These are phyloP conservation scores for Drosophila kikkawai DNA, from an alignment of 1,140 invertebrate genomes.

Conservation along the genomic window DNA sequence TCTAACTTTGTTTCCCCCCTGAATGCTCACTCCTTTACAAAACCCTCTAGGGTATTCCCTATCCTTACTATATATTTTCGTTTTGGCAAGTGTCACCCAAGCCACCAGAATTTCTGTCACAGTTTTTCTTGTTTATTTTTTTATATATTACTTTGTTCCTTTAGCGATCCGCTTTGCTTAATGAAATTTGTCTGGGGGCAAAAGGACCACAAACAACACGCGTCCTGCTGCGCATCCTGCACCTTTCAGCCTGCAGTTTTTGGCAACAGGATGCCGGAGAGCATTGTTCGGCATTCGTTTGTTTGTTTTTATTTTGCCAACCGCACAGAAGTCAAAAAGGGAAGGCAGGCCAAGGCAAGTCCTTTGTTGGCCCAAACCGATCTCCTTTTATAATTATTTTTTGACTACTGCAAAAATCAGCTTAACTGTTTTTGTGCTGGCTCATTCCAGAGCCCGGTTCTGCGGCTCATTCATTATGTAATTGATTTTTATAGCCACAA, in stretches of 20 bases:
- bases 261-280: constrained; percentile 51
- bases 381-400: neutral
- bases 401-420: constrained; percentile 53
- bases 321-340: constrained; percentile 62
- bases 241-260: constrained; percentile 51
- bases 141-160: neutral
- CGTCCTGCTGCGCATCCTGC: constrained; percentile 57
- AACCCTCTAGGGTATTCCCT: neutral
- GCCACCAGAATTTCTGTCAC: neutral
- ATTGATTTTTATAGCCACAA: constrained; percentile 62
- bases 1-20: too few species aligned
- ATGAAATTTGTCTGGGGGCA: constrained; percentile 42
- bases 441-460: neutral
- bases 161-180: constrained; percentile 27
- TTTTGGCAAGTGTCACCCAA: constrained; percentile 15
- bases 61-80: neutral
- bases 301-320: constrained; percentile 57
- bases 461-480: constrained; percentile 53
- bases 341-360: constrained; percentile 15
- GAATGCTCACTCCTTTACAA: constrained; percentile 1
- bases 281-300: constrained; percentile 7
- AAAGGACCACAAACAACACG: constrained; percentile 30
- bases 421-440: constrained; percentile 30
- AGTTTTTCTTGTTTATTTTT: constrained; percentile 13
- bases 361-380: constrained; percentile 39